Evolutionary conservation across 1,140 invertebrate genomes (phyloP).

Genomic region (Drosophila pandora): DNA sequence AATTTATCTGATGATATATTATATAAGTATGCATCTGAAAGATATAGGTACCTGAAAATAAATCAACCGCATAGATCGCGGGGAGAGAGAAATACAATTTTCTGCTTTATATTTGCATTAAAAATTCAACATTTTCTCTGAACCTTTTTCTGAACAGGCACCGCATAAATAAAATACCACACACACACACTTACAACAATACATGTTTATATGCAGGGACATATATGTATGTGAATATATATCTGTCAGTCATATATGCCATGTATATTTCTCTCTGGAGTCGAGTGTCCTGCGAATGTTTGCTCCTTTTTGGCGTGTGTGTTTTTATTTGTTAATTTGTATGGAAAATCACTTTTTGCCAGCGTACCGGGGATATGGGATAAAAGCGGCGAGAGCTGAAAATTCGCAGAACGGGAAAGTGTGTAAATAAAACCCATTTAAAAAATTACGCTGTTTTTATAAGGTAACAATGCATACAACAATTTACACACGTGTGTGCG

Average conservation of each 20-base stretch:
- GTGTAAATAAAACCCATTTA: constrained; percentile 72
- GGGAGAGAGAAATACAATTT: constrained; percentile 33
- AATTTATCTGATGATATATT: constrained; percentile 3
- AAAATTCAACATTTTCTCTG: constrained; percentile 33
- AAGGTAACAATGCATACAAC: constrained; percentile 81
- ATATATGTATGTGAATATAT: constrained; percentile 17
- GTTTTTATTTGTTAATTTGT: constrained; percentile 74
- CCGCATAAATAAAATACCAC: constrained; percentile 57
- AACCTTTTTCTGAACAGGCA: constrained; percentile 37
- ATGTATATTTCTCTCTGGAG: constrained; percentile 3
- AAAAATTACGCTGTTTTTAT: constrained; percentile 80
- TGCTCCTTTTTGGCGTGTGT: constrained; percentile 22
- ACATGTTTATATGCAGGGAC: constrained; percentile 23
- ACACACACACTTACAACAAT: constrained; percentile 20
- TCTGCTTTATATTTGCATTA: constrained; percentile 46
- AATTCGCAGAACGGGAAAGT: constrained; percentile 6
- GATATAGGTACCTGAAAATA: constrained; percentile 5
- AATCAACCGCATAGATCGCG: constrained; percentile 1
- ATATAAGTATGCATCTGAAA: neutral
- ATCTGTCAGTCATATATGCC: constrained; percentile 6
- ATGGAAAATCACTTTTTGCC: constrained; percentile 80
- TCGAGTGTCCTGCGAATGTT: constrained; percentile 28
- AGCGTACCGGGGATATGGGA: constrained; percentile 13
- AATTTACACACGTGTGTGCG: constrained; percentile 77
- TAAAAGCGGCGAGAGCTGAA: constrained; percentile 13